Base-by-base conservation (phyloP, 2,113 vertebrate species). In the Cochlearius cochlearius region DNA sequence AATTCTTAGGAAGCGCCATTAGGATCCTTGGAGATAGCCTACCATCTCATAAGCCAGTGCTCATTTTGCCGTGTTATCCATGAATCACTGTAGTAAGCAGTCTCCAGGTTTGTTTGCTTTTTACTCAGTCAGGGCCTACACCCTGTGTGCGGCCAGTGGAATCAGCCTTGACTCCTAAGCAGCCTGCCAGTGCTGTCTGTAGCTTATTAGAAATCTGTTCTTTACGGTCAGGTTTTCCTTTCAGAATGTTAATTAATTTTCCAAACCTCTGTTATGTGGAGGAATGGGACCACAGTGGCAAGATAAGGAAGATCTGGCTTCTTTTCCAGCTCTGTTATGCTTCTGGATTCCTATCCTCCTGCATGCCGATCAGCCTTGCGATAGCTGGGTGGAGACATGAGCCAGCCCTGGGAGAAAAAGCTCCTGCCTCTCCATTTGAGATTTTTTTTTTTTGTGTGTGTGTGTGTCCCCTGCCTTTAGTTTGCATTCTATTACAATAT, bases 231-330 rank as follows among this genome's bases (percentile, higher is more conserved):
- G 58, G 34, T 68, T 87, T 84, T 68, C 27, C 63, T 81, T 87
- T 75, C 74, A 62, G 96, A 93, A 94, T 94, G 62, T 82, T 97
- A 97, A 91, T 94, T 92, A 92, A 94, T 92, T 89, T 93, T 87
- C 43, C 32, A 68, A 71, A 68, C 79, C 56, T 93, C 59, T 87
- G 47, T 94, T 92, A 38, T 79, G 86, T 87, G 59, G 94, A 85
- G 50, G 21, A 90, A 63, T 62, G 50, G 66, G 80, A 91, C 83
- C 66, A 67, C 39, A 2, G 9, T 84, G 52, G 76, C 43, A 56
- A 89, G 90, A 91, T 86, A 90, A 90, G 84, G 39, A 81, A 76
- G 45, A 62, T 60, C 39, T 62, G 77, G 32, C 38, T 95, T 87
- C 58, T 67, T 62, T 90, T 89, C 45, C 66, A 69, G 55, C 30